Percentiles rank a stretch among this genome's conserved stretches.
phyloP scores from a whole-genome alignment of 2,797 vertebrate species.

The Ibycter americanus region DNA sequence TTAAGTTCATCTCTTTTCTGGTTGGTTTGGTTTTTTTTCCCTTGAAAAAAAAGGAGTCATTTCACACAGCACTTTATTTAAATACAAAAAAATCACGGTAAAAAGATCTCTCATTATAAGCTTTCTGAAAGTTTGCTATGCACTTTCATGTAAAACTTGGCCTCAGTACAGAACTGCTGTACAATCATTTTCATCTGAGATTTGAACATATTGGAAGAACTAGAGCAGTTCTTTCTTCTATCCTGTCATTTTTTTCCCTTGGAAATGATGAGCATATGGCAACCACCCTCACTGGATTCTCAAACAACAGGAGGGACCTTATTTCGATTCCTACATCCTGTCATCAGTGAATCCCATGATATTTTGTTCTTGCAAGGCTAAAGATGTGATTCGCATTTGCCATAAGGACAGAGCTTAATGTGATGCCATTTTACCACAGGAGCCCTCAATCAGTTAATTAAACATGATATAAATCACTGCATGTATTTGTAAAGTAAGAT shows the following conservation, averaged over 20 bases:
- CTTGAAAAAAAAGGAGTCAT: background rate
- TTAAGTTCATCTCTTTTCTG: background rate
- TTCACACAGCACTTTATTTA: slow-evolving; percentile 56
- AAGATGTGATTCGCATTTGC: slow-evolving; percentile 83
- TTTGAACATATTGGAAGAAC: slow-evolving; percentile 93
- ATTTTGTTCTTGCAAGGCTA: slow-evolving; percentile 81
- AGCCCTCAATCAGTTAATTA: slow-evolving; percentile 87
- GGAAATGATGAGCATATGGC: slow-evolving; percentile 93
- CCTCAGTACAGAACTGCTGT: slow-evolving; percentile 74
- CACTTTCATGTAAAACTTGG: slow-evolving; percentile 79
- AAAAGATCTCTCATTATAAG: slow-evolving; percentile 65
- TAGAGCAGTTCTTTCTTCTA: slow-evolving; percentile 87
- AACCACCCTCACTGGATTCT: slow-evolving; percentile 87
- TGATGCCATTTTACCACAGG: slow-evolving; percentile 79
- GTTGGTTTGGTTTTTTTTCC: background rate
- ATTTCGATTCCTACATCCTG: slow-evolving; percentile 88
- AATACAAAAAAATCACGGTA: slow-evolving; percentile 43
- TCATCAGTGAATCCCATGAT: slow-evolving; percentile 85
- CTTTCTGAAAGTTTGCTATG: slow-evolving; percentile 73
- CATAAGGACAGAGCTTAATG: slow-evolving; percentile 82
- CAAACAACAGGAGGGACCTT: slow-evolving; percentile 88
- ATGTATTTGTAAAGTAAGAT: slow-evolving; percentile 83
- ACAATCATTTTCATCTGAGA: slow-evolving; percentile 84
- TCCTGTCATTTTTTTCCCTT: slow-evolving; percentile 86
- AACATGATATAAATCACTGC: slow-evolving; percentile 83